Conservation (phyloP, 2,888 invertebrate species). For the Xanthorhoe spadicearia region DNA sequence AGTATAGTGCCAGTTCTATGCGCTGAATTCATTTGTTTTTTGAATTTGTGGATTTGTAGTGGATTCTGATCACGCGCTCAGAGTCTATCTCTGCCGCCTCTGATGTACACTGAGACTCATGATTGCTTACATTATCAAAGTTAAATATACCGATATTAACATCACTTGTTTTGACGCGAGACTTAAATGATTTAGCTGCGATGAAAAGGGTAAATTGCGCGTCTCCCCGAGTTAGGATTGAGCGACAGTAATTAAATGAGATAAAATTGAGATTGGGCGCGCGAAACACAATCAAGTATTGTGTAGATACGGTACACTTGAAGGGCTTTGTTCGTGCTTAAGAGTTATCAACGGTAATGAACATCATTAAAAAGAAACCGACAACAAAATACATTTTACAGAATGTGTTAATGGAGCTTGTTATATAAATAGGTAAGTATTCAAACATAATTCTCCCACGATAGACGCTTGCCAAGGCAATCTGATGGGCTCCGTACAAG, state of each 20-base stretch:
- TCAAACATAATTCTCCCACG: too few relatives aligned
- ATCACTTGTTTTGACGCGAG: slow-evolving; percentile 44
- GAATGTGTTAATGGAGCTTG: too few relatives aligned
- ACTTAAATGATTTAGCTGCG: slow-evolving; percentile 43
- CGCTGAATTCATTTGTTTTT: slow-evolving; percentile 3
- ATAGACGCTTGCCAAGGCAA: too few relatives aligned
- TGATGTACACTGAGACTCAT: slow-evolving; percentile 66
- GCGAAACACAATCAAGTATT: slow-evolving; percentile 16
- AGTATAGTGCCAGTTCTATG: slow-evolving; percentile 16
- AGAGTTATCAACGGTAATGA: background rate
- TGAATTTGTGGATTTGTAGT: slow-evolving; percentile 16
- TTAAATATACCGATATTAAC: slow-evolving; percentile 49
- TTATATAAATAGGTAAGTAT: too few relatives aligned
- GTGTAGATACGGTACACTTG: background rate
- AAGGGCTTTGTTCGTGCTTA: slow-evolving; percentile 1
- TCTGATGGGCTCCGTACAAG: too few relatives aligned
- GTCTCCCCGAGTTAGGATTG: slow-evolving; percentile 39
- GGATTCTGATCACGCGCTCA: slow-evolving; percentile 73
- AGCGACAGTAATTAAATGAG: slow-evolving; percentile 41
- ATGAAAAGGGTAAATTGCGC: slow-evolving; percentile 47
- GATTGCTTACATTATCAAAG: slow-evolving; percentile 74
- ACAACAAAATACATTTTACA: too few relatives aligned
- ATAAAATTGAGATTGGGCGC: slow-evolving; percentile 36
- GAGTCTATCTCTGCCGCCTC: slow-evolving; percentile 57
- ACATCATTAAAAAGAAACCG: background rate